phyloP scores from a whole-genome alignment of 2,797 vertebrate species.

The Enteromius unitaeniatus region DNA sequence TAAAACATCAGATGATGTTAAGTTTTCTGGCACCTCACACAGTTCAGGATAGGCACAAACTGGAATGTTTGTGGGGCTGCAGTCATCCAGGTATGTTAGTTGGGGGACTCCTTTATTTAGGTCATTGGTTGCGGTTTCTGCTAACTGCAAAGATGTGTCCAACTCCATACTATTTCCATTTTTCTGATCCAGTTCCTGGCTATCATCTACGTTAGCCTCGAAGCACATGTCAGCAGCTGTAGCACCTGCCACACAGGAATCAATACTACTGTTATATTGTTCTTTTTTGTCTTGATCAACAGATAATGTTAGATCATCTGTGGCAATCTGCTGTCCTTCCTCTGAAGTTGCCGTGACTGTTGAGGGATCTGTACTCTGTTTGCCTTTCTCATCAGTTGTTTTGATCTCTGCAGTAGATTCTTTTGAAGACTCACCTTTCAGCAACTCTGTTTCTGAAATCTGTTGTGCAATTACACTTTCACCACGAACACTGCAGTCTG shows the following conservation, averaged over 20 bases:
- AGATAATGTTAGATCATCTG: constrained; percentile 32
- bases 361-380: constrained; percentile 55
- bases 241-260: constrained; percentile 53
- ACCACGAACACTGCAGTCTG: constrained; percentile 9
- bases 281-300: constrained; percentile 26
- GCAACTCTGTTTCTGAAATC: constrained; percentile 15
- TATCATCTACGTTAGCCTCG: constrained; percentile 56
- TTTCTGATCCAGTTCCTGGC: constrained; percentile 72
- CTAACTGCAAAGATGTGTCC: constrained; percentile 61
- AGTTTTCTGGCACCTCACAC: constrained; percentile 77
- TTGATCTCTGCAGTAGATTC: constrained; percentile 36
- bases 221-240: constrained; percentile 56
- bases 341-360: constrained; percentile 52
- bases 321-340: constrained; percentile 18
- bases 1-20: constrained; percentile 72
- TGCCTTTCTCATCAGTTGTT: constrained; percentile 41
- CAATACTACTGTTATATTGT: constrained; percentile 44
- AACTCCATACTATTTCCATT: constrained; percentile 73
- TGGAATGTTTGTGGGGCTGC: constrained; percentile 83
- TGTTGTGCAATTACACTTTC: constrained; percentile 38
- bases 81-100: constrained; percentile 76
- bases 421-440: constrained; percentile 37
- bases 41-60: constrained; percentile 76
- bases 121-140: constrained; percentile 79
- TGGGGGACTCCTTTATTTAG: constrained; percentile 82